phyloP scores from a whole-genome alignment of 92 coral and sea anemone genomes.

The Blastomussa wellsi region DNA sequence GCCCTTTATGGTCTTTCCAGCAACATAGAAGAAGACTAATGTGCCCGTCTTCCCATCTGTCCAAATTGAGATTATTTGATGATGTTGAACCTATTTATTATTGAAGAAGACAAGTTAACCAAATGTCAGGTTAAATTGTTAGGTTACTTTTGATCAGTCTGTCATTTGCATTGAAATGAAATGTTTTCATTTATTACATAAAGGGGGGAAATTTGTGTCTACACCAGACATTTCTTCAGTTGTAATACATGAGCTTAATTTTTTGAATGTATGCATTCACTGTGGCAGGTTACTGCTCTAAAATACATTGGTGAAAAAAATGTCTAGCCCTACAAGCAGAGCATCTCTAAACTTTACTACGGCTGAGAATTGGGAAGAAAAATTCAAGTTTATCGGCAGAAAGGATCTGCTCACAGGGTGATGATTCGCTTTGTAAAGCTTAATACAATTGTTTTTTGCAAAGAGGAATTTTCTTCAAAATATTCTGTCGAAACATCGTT shows the following conservation, averaged over 20 bases:
- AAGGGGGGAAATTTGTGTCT: background rate
- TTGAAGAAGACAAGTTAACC: background rate
- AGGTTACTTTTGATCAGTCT: background rate
- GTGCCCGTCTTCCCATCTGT: constrained; percentile 56
- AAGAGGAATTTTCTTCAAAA: background rate
- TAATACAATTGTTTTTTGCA: too few species aligned
- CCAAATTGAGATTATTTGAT: constrained; percentile 20
- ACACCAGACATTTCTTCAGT: background rate
- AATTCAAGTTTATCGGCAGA: background rate
- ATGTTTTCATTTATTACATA: constrained; percentile 5
- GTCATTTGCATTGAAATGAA: constrained; percentile 1
- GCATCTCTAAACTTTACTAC: background rate
- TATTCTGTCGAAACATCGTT: constrained; percentile 7
- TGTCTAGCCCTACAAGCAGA: background rate
- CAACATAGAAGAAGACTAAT: constrained; percentile 30
- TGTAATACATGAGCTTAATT: background rate
- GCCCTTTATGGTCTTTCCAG: constrained; percentile 36
- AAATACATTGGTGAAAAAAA: background rate
- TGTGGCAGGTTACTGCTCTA: constrained; percentile 6
- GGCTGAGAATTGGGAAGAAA: constrained; percentile 5
- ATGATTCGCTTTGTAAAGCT: too few species aligned
- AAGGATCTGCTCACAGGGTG: too few species aligned
- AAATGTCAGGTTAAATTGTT: background rate
- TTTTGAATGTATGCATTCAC: constrained; percentile 9
- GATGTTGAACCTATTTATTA: background rate